Percentiles rank a stretch among this genome's conserved stretches.
Conservation (phyloP, 2,888 invertebrate species). For the Tenodera sinensis region DNA sequence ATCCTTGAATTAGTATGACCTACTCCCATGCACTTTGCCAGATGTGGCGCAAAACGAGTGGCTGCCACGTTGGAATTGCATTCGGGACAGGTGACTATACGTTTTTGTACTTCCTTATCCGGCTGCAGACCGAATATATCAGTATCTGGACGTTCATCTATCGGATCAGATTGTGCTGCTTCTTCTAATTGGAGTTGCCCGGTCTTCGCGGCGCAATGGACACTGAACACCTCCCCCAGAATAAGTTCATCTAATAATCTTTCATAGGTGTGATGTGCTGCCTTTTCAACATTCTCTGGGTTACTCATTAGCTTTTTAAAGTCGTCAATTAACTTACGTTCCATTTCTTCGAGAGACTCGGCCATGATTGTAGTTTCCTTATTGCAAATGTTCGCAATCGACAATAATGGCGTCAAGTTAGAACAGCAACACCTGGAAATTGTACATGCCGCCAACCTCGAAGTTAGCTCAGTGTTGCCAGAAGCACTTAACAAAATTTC, state of each 20-base stretch:
- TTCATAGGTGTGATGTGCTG: slow-evolving; percentile 53
- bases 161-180: slow-evolving; percentile 47
- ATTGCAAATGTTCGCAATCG: too few relatives aligned
- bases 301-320: slow-evolving; percentile 58
- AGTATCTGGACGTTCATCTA: slow-evolving; percentile 68
- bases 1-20: slow-evolving; percentile 86
- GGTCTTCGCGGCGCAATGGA: slow-evolving; percentile 68
- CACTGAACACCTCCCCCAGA: slow-evolving; percentile 71
- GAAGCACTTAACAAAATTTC: too few relatives aligned
- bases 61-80: slow-evolving; percentile 77
- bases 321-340: slow-evolving; percentile 54
- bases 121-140: slow-evolving; percentile 83
- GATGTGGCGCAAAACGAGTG: slow-evolving; percentile 83
- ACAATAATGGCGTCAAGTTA: too few relatives aligned
- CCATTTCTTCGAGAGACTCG: slow-evolving; percentile 49
- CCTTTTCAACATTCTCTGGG: slow-evolving; percentile 57
- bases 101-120: slow-evolving; percentile 78
- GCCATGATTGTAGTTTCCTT: not conserved
- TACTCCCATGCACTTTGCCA: slow-evolving; percentile 95
- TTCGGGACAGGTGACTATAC: slow-evolving; percentile 68
- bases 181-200: slow-evolving; percentile 66
- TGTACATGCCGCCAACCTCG: too few relatives aligned
- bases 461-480: too few relatives aligned
- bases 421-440: too few relatives aligned
- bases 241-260: slow-evolving; percentile 70